These are phyloP conservation scores for Neolamprologus variostigma DNA, from an alignment of 2,113 vertebrate genomes.

Conservation along the genomic window DNA sequence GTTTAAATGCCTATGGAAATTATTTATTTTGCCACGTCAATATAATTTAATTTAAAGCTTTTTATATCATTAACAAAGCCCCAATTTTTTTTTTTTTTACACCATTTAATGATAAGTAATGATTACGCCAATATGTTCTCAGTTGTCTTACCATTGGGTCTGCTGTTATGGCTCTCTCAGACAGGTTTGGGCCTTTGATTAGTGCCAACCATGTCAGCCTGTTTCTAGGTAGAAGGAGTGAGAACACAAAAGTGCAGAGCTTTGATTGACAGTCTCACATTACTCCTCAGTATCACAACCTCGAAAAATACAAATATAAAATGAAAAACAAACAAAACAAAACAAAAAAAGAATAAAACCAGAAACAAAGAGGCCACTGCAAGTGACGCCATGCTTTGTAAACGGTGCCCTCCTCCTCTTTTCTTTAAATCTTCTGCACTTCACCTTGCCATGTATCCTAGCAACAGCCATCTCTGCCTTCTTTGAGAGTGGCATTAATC, in stretches of 20 bases:
- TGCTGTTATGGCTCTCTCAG: conserved; percentile 69
- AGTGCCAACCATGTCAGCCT: conserved; percentile 73
- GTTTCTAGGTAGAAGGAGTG: conserved; percentile 25
- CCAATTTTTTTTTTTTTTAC: background rate
- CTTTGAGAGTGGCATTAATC: conserved; percentile 74
- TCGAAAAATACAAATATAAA: background rate
- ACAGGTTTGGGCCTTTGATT: conserved; percentile 69
- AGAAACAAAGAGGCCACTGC: conserved; percentile 31
- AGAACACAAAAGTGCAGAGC: conserved; percentile 7
- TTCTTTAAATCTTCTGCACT: conserved; percentile 64
- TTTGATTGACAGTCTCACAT: background rate
- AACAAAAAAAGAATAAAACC: background rate
- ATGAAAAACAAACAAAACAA: background rate
- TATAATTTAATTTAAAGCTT: background rate
- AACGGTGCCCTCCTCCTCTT: conserved; percentile 50
- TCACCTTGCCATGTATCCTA: conserved; percentile 77
- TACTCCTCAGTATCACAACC: background rate
- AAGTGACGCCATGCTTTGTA: conserved; percentile 45
- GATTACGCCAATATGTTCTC: background rate
- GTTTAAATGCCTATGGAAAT: background rate
- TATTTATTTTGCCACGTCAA: background rate
- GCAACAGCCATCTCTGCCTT: conserved; percentile 74
- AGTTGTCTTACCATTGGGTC: conserved; percentile 80
- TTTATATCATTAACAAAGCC: background rate
- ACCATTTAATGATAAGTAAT: background rate